These are phyloP conservation scores for Malachius bipustulatus DNA, from an alignment of 2,888 invertebrate species.

Conservation along the genomic window DNA sequence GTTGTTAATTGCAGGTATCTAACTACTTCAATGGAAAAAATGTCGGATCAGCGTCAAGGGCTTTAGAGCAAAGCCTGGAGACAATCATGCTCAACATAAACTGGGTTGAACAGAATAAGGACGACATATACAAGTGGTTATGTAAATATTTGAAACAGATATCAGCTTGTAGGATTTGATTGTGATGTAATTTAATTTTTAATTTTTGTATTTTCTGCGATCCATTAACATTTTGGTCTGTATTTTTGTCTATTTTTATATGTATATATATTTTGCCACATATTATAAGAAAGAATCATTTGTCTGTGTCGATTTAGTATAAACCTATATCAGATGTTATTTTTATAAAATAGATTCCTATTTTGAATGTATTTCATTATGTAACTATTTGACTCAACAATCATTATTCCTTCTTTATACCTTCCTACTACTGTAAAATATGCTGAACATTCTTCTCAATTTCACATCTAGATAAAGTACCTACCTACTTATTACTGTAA, in stretches of 20 bases:
- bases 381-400: no score
- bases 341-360: neutral
- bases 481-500: no score
- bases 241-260: constrained; percentile 24
- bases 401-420: no score
- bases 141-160: constrained; percentile 29
- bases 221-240: constrained; percentile 22
- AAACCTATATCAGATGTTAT: constrained; percentile 1
- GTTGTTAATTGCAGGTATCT: constrained; percentile 29
- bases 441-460: no score
- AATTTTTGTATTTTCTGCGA: constrained; percentile 18
- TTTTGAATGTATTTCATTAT: no score
- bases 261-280: constrained; percentile 24
- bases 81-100: constrained; percentile 69
- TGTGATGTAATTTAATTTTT: constrained; percentile 18
- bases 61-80: constrained; percentile 64
- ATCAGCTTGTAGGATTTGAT: constrained; percentile 14
- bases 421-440: no score
- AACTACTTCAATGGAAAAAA: constrained; percentile 38
- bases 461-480: no score
- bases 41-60: constrained; percentile 38
- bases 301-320: constrained; percentile 1
- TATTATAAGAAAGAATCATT: constrained; percentile 5
- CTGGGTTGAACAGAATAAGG: constrained; percentile 57
- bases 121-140: constrained; percentile 39